Evolutionary conservation across 1,140 invertebrate species (phyloP).

Genomic region (Eupristina koningsbergeri): DNA sequence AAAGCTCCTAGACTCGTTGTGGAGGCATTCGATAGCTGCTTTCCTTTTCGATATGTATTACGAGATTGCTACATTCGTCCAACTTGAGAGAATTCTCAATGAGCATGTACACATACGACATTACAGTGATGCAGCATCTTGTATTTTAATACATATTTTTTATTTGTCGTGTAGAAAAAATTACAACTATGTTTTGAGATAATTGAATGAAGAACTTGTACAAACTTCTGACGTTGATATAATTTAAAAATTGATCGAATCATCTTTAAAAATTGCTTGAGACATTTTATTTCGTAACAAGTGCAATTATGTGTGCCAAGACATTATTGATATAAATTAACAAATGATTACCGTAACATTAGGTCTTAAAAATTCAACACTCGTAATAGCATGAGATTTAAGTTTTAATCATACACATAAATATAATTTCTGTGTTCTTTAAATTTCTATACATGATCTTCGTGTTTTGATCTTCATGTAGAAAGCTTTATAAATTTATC

Average conservation of each 20-base stretch:
- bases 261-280: background rate
- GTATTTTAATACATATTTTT: background rate
- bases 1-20: background rate
- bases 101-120: background rate
- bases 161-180: background rate
- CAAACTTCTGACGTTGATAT: background rate
- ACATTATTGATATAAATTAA: background rate
- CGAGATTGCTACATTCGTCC: background rate
- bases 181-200: background rate
- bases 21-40: slow-evolving; percentile 41
- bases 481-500: background rate
- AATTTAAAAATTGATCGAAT: background rate
- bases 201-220: background rate
- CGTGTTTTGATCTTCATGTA: background rate
- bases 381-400: background rate
- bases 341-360: background rate
- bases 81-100: background rate
- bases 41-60: slow-evolving; percentile 26
- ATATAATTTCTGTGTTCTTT: background rate
- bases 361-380: background rate
- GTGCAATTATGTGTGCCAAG: background rate
- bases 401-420: background rate
- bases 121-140: background rate
- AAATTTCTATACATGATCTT: background rate
- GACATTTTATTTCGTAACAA: background rate